Conservation (phyloP, 2,113 vertebrate species). For the Herpetotheres cachinnans region DNA sequence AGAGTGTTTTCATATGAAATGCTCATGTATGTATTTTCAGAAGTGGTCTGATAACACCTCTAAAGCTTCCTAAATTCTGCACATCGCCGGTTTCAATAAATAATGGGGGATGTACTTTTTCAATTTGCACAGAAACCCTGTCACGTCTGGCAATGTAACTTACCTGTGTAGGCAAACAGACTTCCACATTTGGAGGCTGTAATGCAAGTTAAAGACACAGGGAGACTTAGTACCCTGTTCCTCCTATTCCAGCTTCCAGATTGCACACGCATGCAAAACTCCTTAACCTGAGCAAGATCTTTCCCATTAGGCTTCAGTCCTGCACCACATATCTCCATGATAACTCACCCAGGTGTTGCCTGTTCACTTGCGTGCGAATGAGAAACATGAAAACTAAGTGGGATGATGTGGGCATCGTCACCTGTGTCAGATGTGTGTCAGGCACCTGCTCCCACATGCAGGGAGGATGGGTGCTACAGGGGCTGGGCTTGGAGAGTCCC, state of each 20-base stretch:
- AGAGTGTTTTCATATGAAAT: background rate
- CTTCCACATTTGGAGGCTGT: background rate
- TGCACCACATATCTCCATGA: accelerated
- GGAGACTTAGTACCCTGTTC: background rate
- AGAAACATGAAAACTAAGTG: background rate
- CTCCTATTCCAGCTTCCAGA: background rate
- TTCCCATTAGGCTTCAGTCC: background rate
- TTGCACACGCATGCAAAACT: accelerated
- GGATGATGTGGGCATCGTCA: accelerated
- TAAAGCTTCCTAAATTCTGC: background rate
- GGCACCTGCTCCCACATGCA: accelerated
- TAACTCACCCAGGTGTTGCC: background rate
- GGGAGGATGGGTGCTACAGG: background rate
- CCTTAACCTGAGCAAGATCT: background rate
- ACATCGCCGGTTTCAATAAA: background rate
- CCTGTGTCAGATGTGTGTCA: background rate
- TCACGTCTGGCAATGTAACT: background rate
- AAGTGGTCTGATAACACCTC: background rate
- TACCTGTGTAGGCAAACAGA: background rate
- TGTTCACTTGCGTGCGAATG: background rate
- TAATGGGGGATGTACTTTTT: background rate
- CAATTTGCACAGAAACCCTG: background rate
- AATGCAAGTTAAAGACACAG: background rate
- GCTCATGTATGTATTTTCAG: background rate
- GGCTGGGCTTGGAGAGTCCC: background rate